Base-by-base conservation (phyloP, 2,888 invertebrate species). In the Hydraecia micacea region DNA sequence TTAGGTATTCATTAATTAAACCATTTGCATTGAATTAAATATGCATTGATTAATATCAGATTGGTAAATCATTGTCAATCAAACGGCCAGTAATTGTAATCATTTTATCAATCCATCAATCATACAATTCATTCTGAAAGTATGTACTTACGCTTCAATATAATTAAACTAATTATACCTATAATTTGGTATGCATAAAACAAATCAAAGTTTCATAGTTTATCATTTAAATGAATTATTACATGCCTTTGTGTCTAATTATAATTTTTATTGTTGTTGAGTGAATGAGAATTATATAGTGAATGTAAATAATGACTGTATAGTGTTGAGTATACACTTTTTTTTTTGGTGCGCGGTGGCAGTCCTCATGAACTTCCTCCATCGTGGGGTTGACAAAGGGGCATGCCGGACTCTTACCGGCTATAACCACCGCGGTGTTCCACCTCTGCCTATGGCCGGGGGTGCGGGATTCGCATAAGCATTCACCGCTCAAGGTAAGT, bases 41-140 rank as follows among this genome's bases (percentile, higher is more conserved):
- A 15, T 11, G 3, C 15, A 9, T 32, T 77, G 36, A 73, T 76
- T 63, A 68, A 67, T 39, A 85, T 76, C 55, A 58, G 80, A 85
- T 68, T 66, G 1, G 21, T 71, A 52, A 65, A 13, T 68, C 60
- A 76, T 71, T 88, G 81, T 79, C 87, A 88, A 81, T 87, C 87
- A 87, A 79, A 76, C 67, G 5, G 11, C 36, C n/a, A 70, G 62
- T 79, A 79, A 86, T 87, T 83, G 74, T 67, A 58, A 85, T 79
- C 66, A 74, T 79, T 82, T 74, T 79, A 86, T 80, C 83, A 76
- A 79, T 85, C 46, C 18, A 82, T 84, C 84, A 83, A 83, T 76
- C 73, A 75, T 62, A 60, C 25, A 18, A 39, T 55, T 15, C 65
- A 60, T 75, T 72, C 55, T 66, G 58, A 68, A 79, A 62, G 67